Evolutionary conservation across 2,888 invertebrate species (phyloP).

Genomic region (Ophion ellenae): DNA sequence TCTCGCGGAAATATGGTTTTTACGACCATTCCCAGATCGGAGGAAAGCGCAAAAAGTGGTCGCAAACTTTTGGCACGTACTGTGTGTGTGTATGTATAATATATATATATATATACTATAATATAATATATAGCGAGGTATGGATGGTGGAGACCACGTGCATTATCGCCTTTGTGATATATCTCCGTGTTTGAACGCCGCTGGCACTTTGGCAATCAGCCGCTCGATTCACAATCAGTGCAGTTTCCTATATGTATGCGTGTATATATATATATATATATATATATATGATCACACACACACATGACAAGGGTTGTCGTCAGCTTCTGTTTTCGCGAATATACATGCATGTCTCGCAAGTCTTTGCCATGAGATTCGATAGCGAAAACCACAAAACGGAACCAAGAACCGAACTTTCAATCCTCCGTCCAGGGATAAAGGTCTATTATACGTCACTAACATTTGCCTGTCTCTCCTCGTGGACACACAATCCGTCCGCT

Average conservation of each 20-base stretch:
- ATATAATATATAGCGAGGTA: slow-evolving; percentile 20
- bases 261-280: background rate
- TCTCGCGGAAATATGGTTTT: background rate
- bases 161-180: slow-evolving; percentile 80
- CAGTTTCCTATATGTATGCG: slow-evolving; percentile 59
- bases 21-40: background rate
- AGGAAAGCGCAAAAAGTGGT: background rate
- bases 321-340: slow-evolving; percentile 40
- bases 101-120: background rate
- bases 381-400: background rate
- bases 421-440: background rate
- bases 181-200: slow-evolving; percentile 79
- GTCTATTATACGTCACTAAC: no score
- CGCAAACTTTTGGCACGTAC: background rate
- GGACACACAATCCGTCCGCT: no score
- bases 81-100: background rate
- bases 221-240: slow-evolving; percentile 81
- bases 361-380: slow-evolving; percentile 11
- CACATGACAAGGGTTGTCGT: slow-evolving; percentile 2
- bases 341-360: slow-evolving; percentile 1
- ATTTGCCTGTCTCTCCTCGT: no score
- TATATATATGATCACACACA: slow-evolving; percentile 6
- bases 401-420: background rate
- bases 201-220: slow-evolving; percentile 80
- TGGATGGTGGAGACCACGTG: slow-evolving; percentile 65